phyloP scores from a whole-genome alignment of 2,113 vertebrate genomes.

The Pseudolaguvia tuberculata region DNA sequence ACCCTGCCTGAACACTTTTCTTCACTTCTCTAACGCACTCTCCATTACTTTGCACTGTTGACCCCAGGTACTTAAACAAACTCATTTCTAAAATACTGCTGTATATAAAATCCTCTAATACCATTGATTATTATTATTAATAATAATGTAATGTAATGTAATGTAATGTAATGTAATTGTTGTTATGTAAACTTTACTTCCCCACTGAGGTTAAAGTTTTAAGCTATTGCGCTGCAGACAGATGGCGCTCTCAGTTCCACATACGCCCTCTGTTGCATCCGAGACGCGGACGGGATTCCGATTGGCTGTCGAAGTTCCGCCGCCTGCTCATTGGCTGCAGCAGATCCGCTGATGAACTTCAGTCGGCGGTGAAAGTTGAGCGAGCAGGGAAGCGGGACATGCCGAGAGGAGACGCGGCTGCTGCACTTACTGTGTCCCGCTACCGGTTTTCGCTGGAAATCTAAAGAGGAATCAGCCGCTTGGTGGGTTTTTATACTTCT shows the following conservation, averaged over 20 bases:
- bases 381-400: not conserved
- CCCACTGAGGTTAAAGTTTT: not conserved
- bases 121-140: too few relatives aligned
- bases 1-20: too few relatives aligned
- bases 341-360: not conserved
- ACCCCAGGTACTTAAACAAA: too few relatives aligned
- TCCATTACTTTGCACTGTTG: too few relatives aligned
- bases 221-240: not conserved
- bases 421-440: not conserved
- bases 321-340: not conserved
- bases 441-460: not conserved
- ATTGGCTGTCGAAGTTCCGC: constrained; percentile 17
- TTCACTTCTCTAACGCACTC: too few relatives aligned
- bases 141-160: too few relatives aligned
- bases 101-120: too few relatives aligned
- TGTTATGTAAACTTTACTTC: not conserved
- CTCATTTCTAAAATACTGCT: too few relatives aligned
- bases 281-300: constrained; percentile 18
- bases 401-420: not conserved
- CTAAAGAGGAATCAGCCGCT: not conserved
- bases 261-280: not conserved
- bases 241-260: constrained; percentile 14
- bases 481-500: not conserved
- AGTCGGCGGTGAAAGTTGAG: not conserved
- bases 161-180: too few relatives aligned